Evolutionary conservation across 2,888 invertebrate species (phyloP).

Genomic region (Diaphora mendica): DNA sequence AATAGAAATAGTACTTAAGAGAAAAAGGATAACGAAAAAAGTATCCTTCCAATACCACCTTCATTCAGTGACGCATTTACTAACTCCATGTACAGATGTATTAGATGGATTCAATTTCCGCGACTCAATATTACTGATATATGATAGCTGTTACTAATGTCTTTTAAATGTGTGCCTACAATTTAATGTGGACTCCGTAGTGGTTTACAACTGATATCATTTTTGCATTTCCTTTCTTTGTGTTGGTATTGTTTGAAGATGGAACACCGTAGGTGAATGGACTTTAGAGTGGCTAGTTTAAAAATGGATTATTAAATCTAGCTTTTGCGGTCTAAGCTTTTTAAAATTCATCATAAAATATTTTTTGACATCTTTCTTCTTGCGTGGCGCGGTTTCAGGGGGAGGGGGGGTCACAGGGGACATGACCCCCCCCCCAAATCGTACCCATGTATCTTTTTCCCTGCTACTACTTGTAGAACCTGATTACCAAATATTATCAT

Average conservation of each 20-base stretch:
- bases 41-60: slow-evolving; percentile 30
- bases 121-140: slow-evolving; percentile 70
- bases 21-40: too few relatives aligned
- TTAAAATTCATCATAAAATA: too few relatives aligned
- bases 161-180: slow-evolving; percentile 66
- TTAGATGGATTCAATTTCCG: slow-evolving; percentile 82
- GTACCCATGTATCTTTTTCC: too few relatives aligned
- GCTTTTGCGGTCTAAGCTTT: too few relatives aligned
- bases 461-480: too few relatives aligned
- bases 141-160: slow-evolving; percentile 68
- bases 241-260: not conserved
- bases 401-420: too few relatives aligned
- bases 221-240: slow-evolving; percentile 35
- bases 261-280: not conserved
- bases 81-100: slow-evolving; percentile 57
- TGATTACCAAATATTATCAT: too few relatives aligned
- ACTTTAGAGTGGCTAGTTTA: not conserved
- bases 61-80: slow-evolving; percentile 30
- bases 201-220: slow-evolving; percentile 26
- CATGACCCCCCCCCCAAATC: too few relatives aligned
- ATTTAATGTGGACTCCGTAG: slow-evolving; percentile 21
- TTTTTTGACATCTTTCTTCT: too few relatives aligned
- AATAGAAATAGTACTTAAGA: not conserved
- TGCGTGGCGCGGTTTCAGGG: too few relatives aligned
- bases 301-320: not conserved